Percentiles rank a stretch among this genome's conserved stretches.
phyloP scores from a whole-genome alignment of 2,888 invertebrate species.

The Diadegma fenestrale region DNA sequence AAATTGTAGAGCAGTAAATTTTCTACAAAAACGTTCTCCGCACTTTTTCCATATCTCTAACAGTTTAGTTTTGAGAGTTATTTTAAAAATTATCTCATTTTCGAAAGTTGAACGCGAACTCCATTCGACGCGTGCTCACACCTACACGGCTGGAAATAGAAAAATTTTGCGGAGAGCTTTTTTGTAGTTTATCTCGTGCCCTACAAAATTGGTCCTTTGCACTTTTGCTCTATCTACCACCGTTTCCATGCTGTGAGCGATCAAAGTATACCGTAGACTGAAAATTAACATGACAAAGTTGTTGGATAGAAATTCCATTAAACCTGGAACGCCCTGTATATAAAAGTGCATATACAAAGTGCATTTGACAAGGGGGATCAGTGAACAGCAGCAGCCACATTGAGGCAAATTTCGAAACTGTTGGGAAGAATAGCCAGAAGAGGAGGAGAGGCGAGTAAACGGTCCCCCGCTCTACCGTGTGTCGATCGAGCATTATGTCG shows the following conservation, averaged over 20 bases:
- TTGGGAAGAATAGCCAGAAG: constrained; percentile 56
- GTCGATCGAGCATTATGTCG: constrained; percentile 53
- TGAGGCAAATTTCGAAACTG: constrained; percentile 43
- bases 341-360: neutral
- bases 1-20: neutral
- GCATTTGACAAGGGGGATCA: constrained; percentile 39
- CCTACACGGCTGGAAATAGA: neutral
- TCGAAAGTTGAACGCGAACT: neutral
- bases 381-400: constrained; percentile 42
- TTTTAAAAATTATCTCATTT: neutral
- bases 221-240: neutral
- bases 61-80: neutral
- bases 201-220: neutral
- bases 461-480: constrained; percentile 15
- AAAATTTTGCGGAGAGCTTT: neutral
- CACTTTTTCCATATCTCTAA: neutral
- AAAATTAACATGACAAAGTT: neutral
- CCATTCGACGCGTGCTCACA: neutral
- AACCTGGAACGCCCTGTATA: neutral
- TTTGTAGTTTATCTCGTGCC: neutral
- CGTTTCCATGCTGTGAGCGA: neutral
- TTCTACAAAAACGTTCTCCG: neutral
- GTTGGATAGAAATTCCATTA: neutral
- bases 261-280: neutral
- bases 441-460: constrained; percentile 26